Percentiles rank a stretch among this genome's conserved stretches.
phyloP scores from a whole-genome alignment of 2,888 invertebrate species.

The Crematogaster levior region DNA sequence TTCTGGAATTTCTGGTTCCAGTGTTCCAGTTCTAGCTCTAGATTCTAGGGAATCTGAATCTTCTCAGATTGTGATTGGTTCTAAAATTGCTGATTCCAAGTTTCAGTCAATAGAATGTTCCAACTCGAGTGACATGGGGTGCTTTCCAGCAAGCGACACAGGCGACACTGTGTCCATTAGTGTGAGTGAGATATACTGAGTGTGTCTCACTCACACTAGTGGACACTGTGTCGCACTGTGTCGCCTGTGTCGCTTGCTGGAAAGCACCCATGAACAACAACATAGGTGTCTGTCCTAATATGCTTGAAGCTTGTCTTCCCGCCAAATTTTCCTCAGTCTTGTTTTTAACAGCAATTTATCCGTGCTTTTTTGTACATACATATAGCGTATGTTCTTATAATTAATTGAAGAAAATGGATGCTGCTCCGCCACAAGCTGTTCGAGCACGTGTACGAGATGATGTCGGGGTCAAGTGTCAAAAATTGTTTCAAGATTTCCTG shows the following conservation, averaged over 20 bases:
- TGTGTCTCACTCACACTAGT: too few species aligned
- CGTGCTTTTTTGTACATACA: neutral
- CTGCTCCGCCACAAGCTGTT: conserved; percentile 91
- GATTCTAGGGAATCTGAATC: too few species aligned
- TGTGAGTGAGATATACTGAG: too few species aligned
- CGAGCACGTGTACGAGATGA: conserved; percentile 94
- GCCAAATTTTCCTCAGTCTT: conserved; percentile 57
- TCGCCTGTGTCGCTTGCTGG: too few species aligned
- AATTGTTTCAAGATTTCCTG: conserved; percentile 97
- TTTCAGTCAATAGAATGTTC: neutral
- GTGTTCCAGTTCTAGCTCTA: too few species aligned
- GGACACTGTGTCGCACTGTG: too few species aligned
- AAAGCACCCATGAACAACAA: too few species aligned
- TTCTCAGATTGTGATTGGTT: too few species aligned
- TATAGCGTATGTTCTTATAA: conserved; percentile 13
- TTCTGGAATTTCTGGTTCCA: too few species aligned
- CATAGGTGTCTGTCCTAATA: neutral
- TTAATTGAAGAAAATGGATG: conserved; percentile 89
- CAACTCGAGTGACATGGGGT: neutral
- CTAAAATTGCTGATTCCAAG: neutral
- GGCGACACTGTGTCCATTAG: too few species aligned
- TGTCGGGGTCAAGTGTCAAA: conserved; percentile 97
- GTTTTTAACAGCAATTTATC: conserved; percentile 12
- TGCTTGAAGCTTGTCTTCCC: conserved; percentile 59
- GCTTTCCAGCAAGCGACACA: too few species aligned